These are phyloP conservation scores for Bombus ignitus DNA, from an alignment of 1,140 invertebrate species.

Conservation along the genomic window DNA sequence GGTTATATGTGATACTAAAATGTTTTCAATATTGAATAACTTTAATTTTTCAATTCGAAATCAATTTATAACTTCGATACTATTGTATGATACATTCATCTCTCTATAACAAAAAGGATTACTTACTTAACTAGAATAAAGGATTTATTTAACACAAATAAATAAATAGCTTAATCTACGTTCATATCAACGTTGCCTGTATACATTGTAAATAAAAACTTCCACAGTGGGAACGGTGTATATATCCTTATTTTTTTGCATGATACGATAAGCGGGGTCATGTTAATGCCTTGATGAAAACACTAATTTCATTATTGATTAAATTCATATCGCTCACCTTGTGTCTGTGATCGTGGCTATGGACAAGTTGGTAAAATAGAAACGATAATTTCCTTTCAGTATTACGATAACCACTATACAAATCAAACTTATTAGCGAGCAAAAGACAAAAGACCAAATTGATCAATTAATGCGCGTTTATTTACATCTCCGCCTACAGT, in stretches of 20 bases:
- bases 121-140: not conserved
- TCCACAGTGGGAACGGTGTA: not conserved
- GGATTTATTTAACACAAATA: not conserved
- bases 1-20: not conserved
- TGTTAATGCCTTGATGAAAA: constrained; percentile 43
- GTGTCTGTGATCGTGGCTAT: not conserved
- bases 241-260: not conserved
- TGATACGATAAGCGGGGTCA: not conserved
- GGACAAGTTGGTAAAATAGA: not conserved
- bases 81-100: not conserved
- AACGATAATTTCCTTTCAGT: not conserved
- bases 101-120: too few species aligned
- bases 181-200: not conserved
- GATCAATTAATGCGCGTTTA: constrained; percentile 17
- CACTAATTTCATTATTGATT: constrained; percentile 60
- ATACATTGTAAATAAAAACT: not conserved
- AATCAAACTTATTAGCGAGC: not conserved
- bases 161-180: not conserved
- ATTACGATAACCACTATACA: not conserved
- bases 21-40: not conserved
- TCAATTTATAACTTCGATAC: not conserved
- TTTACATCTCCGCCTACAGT: constrained; percentile 20
- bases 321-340: constrained; percentile 35
- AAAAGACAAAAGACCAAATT: not conserved
- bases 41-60: not conserved